phyloP scores from a whole-genome alignment of 2,888 invertebrate species.

The Stenodera caucasica region DNA sequence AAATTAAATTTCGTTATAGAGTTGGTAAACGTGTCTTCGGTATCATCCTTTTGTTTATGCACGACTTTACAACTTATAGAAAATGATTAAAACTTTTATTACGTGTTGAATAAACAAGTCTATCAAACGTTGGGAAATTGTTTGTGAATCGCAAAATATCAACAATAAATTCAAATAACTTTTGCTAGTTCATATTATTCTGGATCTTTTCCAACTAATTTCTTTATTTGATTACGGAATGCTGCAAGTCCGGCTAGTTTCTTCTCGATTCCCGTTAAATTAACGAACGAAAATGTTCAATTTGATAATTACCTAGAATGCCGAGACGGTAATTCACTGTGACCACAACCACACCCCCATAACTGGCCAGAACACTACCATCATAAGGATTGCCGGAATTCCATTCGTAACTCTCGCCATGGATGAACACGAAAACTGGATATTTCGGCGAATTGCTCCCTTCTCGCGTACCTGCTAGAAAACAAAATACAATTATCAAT shows the following conservation, averaged over 20 bases:
- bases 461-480: constrained; percentile 66
- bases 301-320: constrained; percentile 67
- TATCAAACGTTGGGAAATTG: not conserved
- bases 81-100: not conserved
- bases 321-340: constrained; percentile 82
- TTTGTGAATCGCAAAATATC: not conserved
- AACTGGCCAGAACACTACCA: constrained; percentile 92
- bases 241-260: not conserved
- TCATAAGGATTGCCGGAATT: constrained; percentile 98
- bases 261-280: not conserved
- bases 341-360: constrained; percentile 86
- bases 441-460: constrained; percentile 61
- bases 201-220: not conserved
- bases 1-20: constrained; percentile 24
- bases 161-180: too few relatives aligned
- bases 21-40: constrained; percentile 5
- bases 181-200: not conserved
- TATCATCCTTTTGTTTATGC: not conserved
- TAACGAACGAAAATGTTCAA: constrained; percentile 14
- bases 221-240: not conserved
- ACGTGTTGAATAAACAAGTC: not conserved
- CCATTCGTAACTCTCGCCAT: constrained; percentile 96
- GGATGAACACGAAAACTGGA: constrained; percentile 93
- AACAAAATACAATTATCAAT: constrained; percentile 31
- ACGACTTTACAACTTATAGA: not conserved